Evolutionary conservation across 2,113 vertebrate genomes (phyloP), one percentile per base, ranked within the genome.

Genomic region (Amazona guildingii): DNA sequence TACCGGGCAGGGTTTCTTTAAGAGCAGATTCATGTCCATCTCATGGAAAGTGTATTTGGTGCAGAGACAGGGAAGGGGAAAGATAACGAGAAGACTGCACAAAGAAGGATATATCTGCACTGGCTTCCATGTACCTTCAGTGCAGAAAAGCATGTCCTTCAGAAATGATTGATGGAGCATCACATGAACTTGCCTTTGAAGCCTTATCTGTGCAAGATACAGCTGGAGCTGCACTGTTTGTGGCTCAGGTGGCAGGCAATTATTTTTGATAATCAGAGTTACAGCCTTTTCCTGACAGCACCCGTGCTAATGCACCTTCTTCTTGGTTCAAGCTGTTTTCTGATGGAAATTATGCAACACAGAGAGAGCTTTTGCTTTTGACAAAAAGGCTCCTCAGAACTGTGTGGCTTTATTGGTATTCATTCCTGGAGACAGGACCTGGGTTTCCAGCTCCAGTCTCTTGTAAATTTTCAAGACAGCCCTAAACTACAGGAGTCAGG

Each of bases 131-230:
- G 43, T 25, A 61, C 67, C 37, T 52, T 51, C 5, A 8, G 23
- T 61, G 54, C 39, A 41, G 68, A 74, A 61, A 90, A 87, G 19
- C 10, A 5, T 6, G 35, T 91, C 73, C 79, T 94, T 90, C 88
- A 63, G 79, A 91, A 95, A 70, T 51, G 73, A 92, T 39, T 73
- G 96, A 62, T 90, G 73, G 62, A 57, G 28, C 17, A 6, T 54
- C 16, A 17, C 31, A 17, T 18, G 72, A 81, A 75, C 68, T 31
- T 55, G 29, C 28, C 66, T 72, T 43, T 62, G 13, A 55, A 52
- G 52, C 18, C 67, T 33, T 37, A 25, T 54, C 48, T 23, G 43
- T 37, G 54, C 13, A 55, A 37, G 41, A 55, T 62, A 75, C 48
- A 68, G 80, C 67, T 55, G 61, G 39, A 67, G 55, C 48, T 54